Conservation (phyloP, 2,797 vertebrate genomes). For the Ciconia nigra region DNA sequence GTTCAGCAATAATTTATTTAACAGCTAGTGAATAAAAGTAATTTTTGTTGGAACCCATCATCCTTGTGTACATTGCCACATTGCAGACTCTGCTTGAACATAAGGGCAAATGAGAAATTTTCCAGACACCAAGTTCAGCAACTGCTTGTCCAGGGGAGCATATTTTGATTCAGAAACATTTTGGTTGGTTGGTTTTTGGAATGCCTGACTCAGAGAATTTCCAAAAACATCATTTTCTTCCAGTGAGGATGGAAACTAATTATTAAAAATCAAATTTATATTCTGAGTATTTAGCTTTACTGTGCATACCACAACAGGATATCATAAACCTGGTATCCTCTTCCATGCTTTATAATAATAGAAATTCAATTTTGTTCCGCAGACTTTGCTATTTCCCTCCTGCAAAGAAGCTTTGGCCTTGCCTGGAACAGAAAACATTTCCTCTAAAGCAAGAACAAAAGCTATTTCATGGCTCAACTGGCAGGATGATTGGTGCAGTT, state of each 20-base stretch:
- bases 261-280: background rate
- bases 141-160: background rate
- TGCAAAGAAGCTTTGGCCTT: conserved; percentile 23
- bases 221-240: background rate
- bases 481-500: conserved; percentile 15
- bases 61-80: background rate
- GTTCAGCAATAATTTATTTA: background rate
- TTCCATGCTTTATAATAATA: background rate
- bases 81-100: background rate
- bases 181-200: background rate
- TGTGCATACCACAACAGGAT: background rate
- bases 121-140: background rate
- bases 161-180: background rate
- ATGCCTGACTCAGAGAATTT: background rate
- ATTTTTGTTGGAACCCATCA: background rate
- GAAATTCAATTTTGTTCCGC: background rate
- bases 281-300: background rate
- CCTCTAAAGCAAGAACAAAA: conserved; percentile 23
- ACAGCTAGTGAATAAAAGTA: background rate
- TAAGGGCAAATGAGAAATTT: background rate
- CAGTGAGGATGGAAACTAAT: background rate
- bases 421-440: conserved; percentile 22
- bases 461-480: conserved; percentile 33
- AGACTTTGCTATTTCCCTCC: background rate
- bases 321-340: background rate